These are phyloP conservation scores for Lanius ludovicianus DNA, from an alignment of 2,113 vertebrate species.

Conservation along the genomic window DNA sequence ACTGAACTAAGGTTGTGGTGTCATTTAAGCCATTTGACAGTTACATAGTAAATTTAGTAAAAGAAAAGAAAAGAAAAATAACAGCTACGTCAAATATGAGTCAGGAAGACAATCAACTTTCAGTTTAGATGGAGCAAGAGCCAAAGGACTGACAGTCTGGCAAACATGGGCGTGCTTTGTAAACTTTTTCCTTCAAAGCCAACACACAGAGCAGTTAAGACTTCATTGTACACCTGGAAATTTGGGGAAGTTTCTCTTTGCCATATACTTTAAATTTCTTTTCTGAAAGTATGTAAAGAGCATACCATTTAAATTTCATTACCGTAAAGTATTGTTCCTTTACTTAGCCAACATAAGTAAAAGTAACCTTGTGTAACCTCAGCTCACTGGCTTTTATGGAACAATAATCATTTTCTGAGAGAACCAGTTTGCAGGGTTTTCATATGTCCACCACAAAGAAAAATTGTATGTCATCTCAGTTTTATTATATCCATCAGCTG, in stretches of 20 bases:
- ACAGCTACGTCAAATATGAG: background rate
- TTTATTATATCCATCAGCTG: conserved; percentile 59
- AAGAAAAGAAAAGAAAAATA: background rate
- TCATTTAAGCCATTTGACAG: background rate
- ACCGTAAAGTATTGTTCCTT: background rate
- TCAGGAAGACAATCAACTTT: background rate
- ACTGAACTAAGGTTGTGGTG: background rate
- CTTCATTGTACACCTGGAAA: background rate
- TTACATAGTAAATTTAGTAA: background rate
- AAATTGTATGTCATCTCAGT: conserved; percentile 48
- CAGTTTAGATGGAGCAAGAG: background rate
- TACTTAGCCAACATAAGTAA: background rate
- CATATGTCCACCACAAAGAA: conserved; percentile 41
- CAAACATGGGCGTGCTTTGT: background rate
- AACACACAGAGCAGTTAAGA: background rate
- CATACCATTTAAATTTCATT: background rate
- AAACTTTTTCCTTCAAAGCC: background rate
- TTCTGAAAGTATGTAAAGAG: background rate
- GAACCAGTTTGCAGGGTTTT: conserved; percentile 42
- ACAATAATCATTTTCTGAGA: conserved; percentile 52
- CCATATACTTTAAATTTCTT: background rate
- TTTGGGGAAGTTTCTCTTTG: background rate
- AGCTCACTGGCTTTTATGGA: conserved; percentile 15
- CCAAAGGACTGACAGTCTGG: background rate
- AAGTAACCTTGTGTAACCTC: conserved; percentile 25